Conservation (phyloP, 2,113 vertebrate species). For the Pterocles gutturalis region DNA sequence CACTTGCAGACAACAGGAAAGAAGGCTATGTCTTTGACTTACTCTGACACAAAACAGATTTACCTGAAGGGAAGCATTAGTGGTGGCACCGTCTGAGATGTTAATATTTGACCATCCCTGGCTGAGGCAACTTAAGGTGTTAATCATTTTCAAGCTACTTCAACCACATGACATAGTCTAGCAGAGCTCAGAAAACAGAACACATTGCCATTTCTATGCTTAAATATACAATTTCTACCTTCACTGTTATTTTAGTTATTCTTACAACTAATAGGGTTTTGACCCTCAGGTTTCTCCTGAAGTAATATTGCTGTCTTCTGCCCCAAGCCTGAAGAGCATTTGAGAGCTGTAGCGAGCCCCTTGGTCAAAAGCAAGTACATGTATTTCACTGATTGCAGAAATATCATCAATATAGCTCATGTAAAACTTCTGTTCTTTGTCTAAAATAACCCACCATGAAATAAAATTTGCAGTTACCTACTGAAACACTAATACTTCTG, state of each 20-base stretch:
- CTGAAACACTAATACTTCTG: neutral
- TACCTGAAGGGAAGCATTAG: neutral
- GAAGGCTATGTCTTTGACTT: neutral
- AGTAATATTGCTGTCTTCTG: neutral
- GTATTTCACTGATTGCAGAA: neutral
- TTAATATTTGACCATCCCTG: slow-evolving; percentile 5
- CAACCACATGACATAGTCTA: neutral
- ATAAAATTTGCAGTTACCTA: neutral
- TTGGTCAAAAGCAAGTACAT: neutral
- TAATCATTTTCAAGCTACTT: neutral
- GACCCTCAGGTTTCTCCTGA: neutral
- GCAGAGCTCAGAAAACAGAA: neutral
- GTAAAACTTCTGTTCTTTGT: neutral
- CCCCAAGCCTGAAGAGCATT: neutral
- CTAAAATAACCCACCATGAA: neutral
- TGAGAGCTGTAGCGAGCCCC: neutral
- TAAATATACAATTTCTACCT: neutral
- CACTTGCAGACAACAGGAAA: neutral
- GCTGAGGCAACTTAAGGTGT: neutral
- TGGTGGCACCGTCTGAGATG: neutral
- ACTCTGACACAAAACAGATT: neutral
- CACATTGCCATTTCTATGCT: neutral
- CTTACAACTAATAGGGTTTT: neutral
- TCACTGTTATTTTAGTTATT: neutral
- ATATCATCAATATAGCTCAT: neutral